Evolutionary conservation across 2,797 vertebrate genomes (phyloP), one percentile per base, ranked within the genome.

Genomic region (Pipistrellus nathusii): DNA sequence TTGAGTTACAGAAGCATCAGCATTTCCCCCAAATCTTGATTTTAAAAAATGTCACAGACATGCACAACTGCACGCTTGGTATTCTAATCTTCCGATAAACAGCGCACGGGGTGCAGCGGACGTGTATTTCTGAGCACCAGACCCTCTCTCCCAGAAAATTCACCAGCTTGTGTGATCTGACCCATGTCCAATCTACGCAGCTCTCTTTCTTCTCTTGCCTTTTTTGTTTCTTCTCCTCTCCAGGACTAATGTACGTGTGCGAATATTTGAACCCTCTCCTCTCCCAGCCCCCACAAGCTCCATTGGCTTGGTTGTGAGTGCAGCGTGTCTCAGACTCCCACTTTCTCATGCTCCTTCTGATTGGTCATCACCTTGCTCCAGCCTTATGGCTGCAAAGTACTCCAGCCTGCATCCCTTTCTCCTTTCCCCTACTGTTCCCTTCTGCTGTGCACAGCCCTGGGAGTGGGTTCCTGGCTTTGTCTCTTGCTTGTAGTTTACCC

Each of bases 251-350:
- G 41, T 80, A 96, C 91, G 72, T 66, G 95, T 96, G 89, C 41
- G 59, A 80, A 71, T 95, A 55, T 96, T 84, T 0, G 0, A 73
- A 81, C 94, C 94, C 57, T 32, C 71, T 30, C 35, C 35, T 48
- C 48, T 21, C 5, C 27, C 46, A 32, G 48, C 41, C 77, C 44
- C 64, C 25, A 4, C 57, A 23, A 27, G 93, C 92, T 94, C 76
- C 46, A 32, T 62, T 1, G 35, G 15, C 96, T 68, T 10, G 86
- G 83, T 88, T 89, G 94, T 88, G 94, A 93, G 77, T 59, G 89
- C 48, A 3, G 6, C 92, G 95, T 97, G 96, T 96, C 84, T 97
- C 94, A 91, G n/a, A 11, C 95, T 97, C 93, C 96, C 88, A 82
- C 95, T 90, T 83, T 88, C 71, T 68, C 71, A 83, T 81, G 95